Conservation (phyloP, 2,888 invertebrate species). For the Nemotelus nigrinus region DNA sequence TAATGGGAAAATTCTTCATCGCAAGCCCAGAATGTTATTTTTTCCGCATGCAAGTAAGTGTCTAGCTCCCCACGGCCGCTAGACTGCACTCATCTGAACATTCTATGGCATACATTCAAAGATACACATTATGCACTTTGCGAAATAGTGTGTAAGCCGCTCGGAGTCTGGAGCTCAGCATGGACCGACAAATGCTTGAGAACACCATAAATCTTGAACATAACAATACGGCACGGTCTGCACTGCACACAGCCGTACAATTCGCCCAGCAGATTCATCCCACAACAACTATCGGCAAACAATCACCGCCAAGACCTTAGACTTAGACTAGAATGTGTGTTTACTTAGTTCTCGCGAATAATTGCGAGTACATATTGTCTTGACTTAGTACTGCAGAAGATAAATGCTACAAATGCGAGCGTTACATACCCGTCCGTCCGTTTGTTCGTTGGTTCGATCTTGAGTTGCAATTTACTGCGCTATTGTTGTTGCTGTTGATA, state of each 20-base stretch:
- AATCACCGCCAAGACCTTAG: neutral
- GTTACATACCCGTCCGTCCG: conserved; percentile 21
- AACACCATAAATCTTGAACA: conserved; percentile 2
- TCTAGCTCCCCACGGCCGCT: neutral
- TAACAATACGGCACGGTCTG: neutral
- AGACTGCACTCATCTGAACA: neutral
- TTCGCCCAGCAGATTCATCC: too few relatives aligned
- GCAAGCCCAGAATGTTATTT: neutral
- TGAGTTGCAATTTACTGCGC: conserved; percentile 8
- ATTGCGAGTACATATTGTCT: conserved; percentile 7
- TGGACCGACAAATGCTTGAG: conserved; percentile 20
- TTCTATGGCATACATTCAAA: neutral
- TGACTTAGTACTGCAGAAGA: neutral
- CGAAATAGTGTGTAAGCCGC: conserved; percentile 18
- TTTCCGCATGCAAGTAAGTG: neutral
- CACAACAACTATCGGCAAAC: too few relatives aligned
- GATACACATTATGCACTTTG: conserved; percentile 11
- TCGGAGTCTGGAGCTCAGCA: neutral
- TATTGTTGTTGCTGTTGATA: conserved; percentile 12
- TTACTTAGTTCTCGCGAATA: neutral
- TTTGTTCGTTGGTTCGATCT: neutral
- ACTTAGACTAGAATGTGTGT: conserved; percentile 19
- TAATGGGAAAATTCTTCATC: neutral
- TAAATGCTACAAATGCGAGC: neutral
- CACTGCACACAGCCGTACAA: too few relatives aligned